Percentiles rank a stretch among this genome's conserved stretches.
These are phyloP conservation scores for Brienomyrus longianalis DNA, from an alignment of 2,113 vertebrate genomes.

Conservation along the genomic window DNA sequence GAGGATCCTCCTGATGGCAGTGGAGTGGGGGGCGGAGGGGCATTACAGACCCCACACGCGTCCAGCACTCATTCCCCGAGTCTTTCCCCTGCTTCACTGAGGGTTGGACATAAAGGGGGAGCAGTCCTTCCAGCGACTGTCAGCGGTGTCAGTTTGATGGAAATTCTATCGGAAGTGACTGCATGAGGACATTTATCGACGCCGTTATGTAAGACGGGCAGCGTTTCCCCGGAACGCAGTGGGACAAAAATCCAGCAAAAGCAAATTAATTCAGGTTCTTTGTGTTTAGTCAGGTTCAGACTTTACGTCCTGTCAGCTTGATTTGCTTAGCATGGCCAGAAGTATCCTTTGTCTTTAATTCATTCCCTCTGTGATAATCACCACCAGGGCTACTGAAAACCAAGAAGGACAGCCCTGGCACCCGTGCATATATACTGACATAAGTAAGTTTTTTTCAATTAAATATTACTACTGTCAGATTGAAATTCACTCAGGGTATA, in stretches of 20 bases:
- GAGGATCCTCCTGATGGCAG: neutral
- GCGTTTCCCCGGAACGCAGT: neutral
- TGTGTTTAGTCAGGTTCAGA: neutral
- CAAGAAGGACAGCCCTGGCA: neutral
- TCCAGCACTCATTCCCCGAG: neutral
- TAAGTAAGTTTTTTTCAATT: neutral
- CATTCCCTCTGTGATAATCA: neutral
- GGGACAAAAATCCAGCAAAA: neutral
- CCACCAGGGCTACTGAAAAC: neutral
- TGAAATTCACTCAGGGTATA: neutral
- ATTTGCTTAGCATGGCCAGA: neutral
- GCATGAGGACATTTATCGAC: neutral
- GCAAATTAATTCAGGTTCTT: neutral
- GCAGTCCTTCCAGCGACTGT: neutral
- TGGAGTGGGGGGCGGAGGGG: neutral
- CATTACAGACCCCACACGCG: neutral
- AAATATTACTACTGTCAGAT: neutral
- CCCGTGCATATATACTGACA: neutral
- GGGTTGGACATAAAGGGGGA: no score
- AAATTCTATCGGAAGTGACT: neutral
- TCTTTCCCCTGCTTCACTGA: no score
- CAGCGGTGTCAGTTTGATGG: neutral
- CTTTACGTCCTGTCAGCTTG: neutral
- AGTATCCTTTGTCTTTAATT: neutral
- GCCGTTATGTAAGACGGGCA: neutral